Evolutionary conservation across 1,140 invertebrate genomes (phyloP).

Genomic region (Argopecten irradians): DNA sequence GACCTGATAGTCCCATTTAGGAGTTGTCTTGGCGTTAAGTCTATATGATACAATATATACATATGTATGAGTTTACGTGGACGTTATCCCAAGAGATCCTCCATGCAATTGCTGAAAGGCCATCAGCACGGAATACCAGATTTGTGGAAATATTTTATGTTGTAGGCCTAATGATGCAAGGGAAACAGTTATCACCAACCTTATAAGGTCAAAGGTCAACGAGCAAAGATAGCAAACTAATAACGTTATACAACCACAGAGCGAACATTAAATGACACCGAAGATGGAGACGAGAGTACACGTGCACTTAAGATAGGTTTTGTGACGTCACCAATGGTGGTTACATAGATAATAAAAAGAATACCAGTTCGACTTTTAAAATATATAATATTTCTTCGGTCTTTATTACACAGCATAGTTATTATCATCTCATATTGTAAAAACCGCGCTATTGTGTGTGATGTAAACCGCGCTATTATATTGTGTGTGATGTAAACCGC

Average conservation of each 20-base stretch:
- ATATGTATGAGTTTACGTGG: not conserved
- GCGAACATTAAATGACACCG: no score
- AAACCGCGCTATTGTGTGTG: no score
- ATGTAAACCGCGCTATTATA: no score
- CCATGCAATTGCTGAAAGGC: not conserved
- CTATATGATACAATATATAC: not conserved
- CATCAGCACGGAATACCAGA: not conserved
- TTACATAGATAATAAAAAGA: no score
- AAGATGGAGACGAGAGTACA: not conserved
- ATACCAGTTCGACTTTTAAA: no score
- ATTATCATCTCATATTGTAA: no score
- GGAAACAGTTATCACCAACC: not conserved
- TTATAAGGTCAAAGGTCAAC: not conserved
- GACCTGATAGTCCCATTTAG: not conserved
- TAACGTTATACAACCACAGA: not conserved
- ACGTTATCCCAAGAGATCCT: not conserved
- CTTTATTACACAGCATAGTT: no score
- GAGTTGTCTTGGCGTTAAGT: not conserved
- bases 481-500: no score
- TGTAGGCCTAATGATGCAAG: not conserved
- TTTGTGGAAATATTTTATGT: not conserved
- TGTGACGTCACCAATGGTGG: not conserved
- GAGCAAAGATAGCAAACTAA: not conserved
- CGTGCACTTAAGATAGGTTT: not conserved
- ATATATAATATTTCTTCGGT: no score